Evolutionary conservation across 2,888 invertebrate species (phyloP).

Genomic region (Leuctra nigra): DNA sequence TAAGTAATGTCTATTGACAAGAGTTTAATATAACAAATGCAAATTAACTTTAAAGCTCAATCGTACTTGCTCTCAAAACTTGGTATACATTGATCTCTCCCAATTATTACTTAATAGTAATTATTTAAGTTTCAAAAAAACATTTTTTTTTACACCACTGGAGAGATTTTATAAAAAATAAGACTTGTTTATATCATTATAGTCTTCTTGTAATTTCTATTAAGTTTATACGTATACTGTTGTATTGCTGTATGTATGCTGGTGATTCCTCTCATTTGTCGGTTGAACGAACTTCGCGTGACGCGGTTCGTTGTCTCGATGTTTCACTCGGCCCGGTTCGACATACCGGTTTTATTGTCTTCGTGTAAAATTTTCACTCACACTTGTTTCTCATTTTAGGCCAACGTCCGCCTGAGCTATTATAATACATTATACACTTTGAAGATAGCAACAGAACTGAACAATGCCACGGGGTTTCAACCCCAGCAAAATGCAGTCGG

Average conservation of each 20-base stretch:
- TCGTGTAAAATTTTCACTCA: slow-evolving; percentile 16
- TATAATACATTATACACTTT: slow-evolving; percentile 16
- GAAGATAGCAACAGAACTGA: slow-evolving; percentile 11
- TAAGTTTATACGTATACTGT: slow-evolving; percentile 27
- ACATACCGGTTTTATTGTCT: slow-evolving; percentile 16
- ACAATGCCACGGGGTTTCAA: slow-evolving; percentile 6
- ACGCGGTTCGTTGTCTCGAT: slow-evolving; percentile 20
- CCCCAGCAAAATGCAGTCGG: slow-evolving; percentile 10
- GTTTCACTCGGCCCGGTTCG: background rate
- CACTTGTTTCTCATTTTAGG: slow-evolving; percentile 8
- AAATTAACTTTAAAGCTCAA: too few species aligned
- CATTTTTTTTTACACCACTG: slow-evolving; percentile 20
- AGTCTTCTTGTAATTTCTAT: slow-evolving; percentile 20
- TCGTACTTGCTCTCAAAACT: slow-evolving; percentile 7
- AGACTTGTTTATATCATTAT: slow-evolving; percentile 21
- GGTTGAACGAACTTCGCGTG: background rate
- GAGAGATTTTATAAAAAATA: slow-evolving; percentile 27
- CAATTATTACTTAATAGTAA: slow-evolving; percentile 10
- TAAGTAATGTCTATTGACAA: background rate
- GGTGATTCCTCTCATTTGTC: background rate
- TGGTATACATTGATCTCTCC: slow-evolving; percentile 17
- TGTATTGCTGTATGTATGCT: slow-evolving; percentile 25
- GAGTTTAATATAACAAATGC: slow-evolving; percentile 10
- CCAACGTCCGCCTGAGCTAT: slow-evolving; percentile 17
- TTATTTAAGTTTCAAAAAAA: slow-evolving; percentile 21